phyloP scores from a whole-genome alignment of 2,888 invertebrate genomes.

The Carterocephalus palaemon region DNA sequence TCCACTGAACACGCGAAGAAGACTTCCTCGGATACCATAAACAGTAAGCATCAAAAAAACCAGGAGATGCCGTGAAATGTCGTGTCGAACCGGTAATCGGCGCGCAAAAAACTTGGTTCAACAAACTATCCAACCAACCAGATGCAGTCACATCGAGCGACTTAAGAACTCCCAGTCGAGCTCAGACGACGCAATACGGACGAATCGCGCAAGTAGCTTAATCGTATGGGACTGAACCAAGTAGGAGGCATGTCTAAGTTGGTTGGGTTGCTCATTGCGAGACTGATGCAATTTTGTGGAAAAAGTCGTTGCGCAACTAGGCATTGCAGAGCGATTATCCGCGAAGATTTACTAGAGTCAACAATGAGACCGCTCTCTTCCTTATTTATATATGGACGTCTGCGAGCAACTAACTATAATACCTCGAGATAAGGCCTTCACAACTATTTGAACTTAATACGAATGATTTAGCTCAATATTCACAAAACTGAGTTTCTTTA shows the following conservation, averaged over 20 bases:
- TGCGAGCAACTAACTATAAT: no score
- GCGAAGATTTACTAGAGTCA: not conserved
- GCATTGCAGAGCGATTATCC: constrained; percentile 7
- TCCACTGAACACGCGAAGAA: no score
- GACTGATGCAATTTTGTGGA: constrained; percentile 10
- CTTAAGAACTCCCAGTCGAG: not conserved
- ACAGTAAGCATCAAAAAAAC: constrained; percentile 38
- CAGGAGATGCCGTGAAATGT: constrained; percentile 33
- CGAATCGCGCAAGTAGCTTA: constrained; percentile 4
- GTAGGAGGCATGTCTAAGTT: not conserved
- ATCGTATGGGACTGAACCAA: not conserved
- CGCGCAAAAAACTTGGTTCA: constrained; percentile 62
- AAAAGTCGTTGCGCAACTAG: constrained; percentile 11
- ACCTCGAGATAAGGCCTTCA: no score
- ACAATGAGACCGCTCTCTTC: no score
- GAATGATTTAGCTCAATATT: no score
- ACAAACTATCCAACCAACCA: constrained; percentile 44
- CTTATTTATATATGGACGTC: no score
- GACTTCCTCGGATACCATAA: constrained; percentile 10
- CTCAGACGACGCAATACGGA: constrained; percentile 7
- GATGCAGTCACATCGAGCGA: not conserved
- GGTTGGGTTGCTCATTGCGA: not conserved
- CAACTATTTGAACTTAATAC: no score
- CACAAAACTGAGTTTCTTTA: no score
- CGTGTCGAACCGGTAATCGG: constrained; percentile 48